Base-by-base conservation (phyloP, 1,140 invertebrate genomes). In the Hormaphis cornu region DNA sequence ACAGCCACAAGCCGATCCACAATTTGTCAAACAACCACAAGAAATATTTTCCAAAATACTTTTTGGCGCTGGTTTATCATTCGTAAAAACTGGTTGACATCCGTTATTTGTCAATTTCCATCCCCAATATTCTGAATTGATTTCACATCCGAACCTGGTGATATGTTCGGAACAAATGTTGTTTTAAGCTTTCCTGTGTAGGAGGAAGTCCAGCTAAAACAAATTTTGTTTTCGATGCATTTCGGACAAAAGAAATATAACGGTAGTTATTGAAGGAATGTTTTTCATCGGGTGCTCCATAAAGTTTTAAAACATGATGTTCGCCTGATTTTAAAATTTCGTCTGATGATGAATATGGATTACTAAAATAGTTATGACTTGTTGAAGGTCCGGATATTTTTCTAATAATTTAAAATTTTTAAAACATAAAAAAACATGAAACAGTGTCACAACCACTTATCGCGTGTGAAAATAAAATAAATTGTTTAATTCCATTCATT, bases 401-500 rank as follows among this genome's bases (percentile, higher is more conserved):
- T 69, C 18, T 22, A 69, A 26, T 40, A 42, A 33, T 28, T 69
- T 69, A 37, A 52, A 69, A 18, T 54, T 16, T 44, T 69, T 52
- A 22, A 42, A 46, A 69, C 46, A 35, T 71, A 53, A 63, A 71
- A 59, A 72, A 37, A 30, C 63, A 42, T 3, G 72, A 73, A 69
- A 69, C 71, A 12, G 71, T 73, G 50, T 73, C 73, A 48, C 70
- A 73, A 24, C 70, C 72, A 40, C 48, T 72, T 30, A 73, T 52
- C 16, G 73, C 72, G 54, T 73, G 70, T 33, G 71, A 22, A 56
- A 73, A 72, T 53, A 73, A 44, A 37, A 72, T 73, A 26, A 24
- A 52, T 30, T 30, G 24, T 53, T 63, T 48, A 9, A 63, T 30
- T 42, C 26, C 26, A 40, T 42, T 26, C 3, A 42, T 56, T 54